Evolutionary conservation across 1,140 invertebrate species (phyloP).

Genomic region (Trypoxylus dichotomus): DNA sequence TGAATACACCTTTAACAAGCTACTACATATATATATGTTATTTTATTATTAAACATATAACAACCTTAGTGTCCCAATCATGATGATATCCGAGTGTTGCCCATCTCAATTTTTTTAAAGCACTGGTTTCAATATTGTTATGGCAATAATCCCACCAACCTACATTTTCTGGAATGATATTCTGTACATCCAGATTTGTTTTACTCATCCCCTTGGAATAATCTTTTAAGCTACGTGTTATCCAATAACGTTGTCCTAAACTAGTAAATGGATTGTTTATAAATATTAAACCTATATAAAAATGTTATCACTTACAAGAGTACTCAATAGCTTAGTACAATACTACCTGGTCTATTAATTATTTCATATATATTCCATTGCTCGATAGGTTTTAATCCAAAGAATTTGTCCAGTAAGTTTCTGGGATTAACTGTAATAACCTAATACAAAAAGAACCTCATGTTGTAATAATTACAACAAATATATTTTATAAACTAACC

Average conservation of each 20-base stretch:
- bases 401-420: slow-evolving; percentile 34
- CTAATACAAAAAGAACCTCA: slow-evolving; percentile 29
- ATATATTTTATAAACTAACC: background rate
- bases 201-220: slow-evolving; percentile 78
- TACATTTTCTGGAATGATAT: slow-evolving; percentile 52
- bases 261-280: slow-evolving; percentile 83
- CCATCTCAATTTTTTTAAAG: slow-evolving; percentile 79
- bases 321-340: slow-evolving; percentile 27
- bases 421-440: slow-evolving; percentile 36
- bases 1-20: slow-evolving; percentile 62
- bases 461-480: background rate
- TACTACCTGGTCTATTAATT: slow-evolving; percentile 58
- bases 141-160: slow-evolving; percentile 53
- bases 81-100: slow-evolving; percentile 93
- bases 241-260: slow-evolving; percentile 81
- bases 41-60: slow-evolving; percentile 27
- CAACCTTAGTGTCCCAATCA: slow-evolving; percentile 90
- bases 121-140: slow-evolving; percentile 41
- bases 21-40: slow-evolving; percentile 22
- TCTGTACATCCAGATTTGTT: slow-evolving; percentile 72
- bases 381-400: slow-evolving; percentile 56
- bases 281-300: slow-evolving; percentile 67
- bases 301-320: slow-evolving; percentile 32
- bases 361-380: slow-evolving; percentile 65
- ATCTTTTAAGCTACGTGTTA: slow-evolving; percentile 72